These are phyloP conservation scores for Chrysomallon squamiferum DNA, from an alignment of 1,140 invertebrate genomes.

Conservation along the genomic window DNA sequence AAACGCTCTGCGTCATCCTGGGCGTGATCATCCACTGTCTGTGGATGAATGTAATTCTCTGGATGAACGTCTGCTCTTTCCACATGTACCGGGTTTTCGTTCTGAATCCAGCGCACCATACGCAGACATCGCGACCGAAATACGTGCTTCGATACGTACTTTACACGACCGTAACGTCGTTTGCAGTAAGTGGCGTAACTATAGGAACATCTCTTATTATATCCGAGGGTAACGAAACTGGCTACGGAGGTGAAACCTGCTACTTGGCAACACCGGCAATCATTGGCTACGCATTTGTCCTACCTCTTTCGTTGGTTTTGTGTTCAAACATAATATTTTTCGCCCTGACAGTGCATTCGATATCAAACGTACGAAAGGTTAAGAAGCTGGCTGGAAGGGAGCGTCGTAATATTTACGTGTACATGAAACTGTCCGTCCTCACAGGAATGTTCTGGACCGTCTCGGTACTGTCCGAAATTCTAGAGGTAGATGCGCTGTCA, in stretches of 20 bases:
- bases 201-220: background rate
- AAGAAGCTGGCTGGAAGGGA: background rate
- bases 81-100: conserved; percentile 65
- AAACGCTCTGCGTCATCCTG: conserved; percentile 61
- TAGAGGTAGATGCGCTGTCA: conserved; percentile 62
- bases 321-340: conserved; percentile 25
- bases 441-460: conserved; percentile 69
- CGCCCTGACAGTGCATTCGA: conserved; percentile 6
- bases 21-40: conserved; percentile 87
- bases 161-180: background rate
- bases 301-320: conserved; percentile 14
- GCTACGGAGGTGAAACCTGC: conserved; percentile 22
- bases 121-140: too few relatives aligned
- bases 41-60: conserved; percentile 90
- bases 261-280: conserved; percentile 14
- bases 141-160: background rate
- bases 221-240: conserved; percentile 3
- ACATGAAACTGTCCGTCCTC: conserved; percentile 38
- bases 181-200: background rate
- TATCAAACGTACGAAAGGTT: conserved; percentile 3
- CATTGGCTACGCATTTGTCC: conserved; percentile 12
- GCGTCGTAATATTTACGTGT: conserved; percentile 17
- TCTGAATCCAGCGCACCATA: background rate
- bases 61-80: conserved; percentile 89
- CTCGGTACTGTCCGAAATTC: conserved; percentile 65